Evolutionary conservation across 2,113 vertebrate genomes (phyloP), one percentile per base, ranked within the genome.

Genomic region (Gallinago paraguaiae): DNA sequence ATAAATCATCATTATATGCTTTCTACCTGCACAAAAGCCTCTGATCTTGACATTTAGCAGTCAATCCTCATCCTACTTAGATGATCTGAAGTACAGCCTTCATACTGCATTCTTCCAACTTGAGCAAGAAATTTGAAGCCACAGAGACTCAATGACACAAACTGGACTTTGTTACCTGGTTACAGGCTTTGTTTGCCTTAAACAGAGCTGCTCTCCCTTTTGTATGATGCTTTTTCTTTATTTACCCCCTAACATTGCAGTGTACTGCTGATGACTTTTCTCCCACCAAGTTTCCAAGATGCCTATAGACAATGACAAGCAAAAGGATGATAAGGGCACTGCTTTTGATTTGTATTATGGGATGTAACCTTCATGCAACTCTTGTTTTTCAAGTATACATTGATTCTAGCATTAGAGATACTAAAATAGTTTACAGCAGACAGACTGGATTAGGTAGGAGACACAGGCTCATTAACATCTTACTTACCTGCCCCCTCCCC

Each of bases 181-280:
- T 27, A 35, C 0, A 0, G 8, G 19, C 18, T 71, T 53, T 54
- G 24, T 30, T 54, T 54, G 46, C 27, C 43, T 70, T 19, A 5
- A 0, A 31, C n/a, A 76, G 28, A 59, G 61, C 61, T 82, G 70
- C 18, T 63, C 13, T 24, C 27, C 20, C 57, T 86, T 79, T 67
- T 2, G 2, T 3, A 10, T 0, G 8, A 13, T 12, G 16, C 23
- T 27, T 53, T 13, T 30, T 45, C 28, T 5, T 65, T 56, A 39
- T 41, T 57, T 20, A 61, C 39, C 16, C 41, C 31, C 69, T 30
- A 6, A n/a, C 24, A 31, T 10, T 35, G 51, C 51, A 41, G 28
- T 4, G 11, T 23, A 57, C 33, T 41, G 37, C 51, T 31, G 43
- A 41, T 59, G 35, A 60, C 22, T 60, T 50, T 27, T n/a, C 51